These are phyloP conservation scores for Sarcoramphus papa DNA, from an alignment of 2,797 vertebrate genomes.

Conservation along the genomic window DNA sequence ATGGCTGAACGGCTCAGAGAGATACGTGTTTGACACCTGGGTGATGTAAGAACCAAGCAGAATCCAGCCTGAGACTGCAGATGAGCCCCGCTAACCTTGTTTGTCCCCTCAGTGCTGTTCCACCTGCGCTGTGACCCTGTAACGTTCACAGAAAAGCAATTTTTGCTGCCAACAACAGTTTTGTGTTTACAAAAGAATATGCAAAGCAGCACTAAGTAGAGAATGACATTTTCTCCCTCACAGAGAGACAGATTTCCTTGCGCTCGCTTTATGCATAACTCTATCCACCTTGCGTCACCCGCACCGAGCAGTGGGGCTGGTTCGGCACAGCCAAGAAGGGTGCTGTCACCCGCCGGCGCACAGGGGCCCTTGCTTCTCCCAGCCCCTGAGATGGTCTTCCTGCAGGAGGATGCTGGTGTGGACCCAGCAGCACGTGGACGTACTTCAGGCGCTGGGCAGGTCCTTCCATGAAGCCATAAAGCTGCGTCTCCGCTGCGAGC, in stretches of 20 bases:
- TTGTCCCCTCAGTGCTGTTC: neutral
- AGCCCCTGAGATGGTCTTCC: neutral
- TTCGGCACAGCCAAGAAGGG: constrained; percentile 9
- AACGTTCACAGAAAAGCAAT: neutral
- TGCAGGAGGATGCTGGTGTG: neutral
- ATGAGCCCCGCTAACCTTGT: neutral
- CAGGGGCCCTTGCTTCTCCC: constrained; percentile 1
- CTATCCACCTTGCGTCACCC: constrained; percentile 2
- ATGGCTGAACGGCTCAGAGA: neutral
- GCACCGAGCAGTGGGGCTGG: constrained; percentile 2
- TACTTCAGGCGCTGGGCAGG: neutral
- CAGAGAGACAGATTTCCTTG: constrained; percentile 57
- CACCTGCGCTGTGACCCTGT: constrained; percentile 37
- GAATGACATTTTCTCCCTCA: constrained; percentile 55
- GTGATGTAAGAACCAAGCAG: neutral
- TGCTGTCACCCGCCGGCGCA: neutral
- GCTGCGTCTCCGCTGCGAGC: accelerated
- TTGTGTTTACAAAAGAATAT: constrained; percentile 42
- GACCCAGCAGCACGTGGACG: neutral
- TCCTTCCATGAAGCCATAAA: neutral
- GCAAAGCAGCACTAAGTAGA: constrained; percentile 59
- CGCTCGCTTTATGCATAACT: neutral
- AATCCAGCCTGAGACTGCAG: neutral
- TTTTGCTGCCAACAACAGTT: constrained; percentile 25
- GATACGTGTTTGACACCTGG: neutral